phyloP scores from a whole-genome alignment of 2,888 invertebrate genomes.

The Rhamnusium bicolor region DNA sequence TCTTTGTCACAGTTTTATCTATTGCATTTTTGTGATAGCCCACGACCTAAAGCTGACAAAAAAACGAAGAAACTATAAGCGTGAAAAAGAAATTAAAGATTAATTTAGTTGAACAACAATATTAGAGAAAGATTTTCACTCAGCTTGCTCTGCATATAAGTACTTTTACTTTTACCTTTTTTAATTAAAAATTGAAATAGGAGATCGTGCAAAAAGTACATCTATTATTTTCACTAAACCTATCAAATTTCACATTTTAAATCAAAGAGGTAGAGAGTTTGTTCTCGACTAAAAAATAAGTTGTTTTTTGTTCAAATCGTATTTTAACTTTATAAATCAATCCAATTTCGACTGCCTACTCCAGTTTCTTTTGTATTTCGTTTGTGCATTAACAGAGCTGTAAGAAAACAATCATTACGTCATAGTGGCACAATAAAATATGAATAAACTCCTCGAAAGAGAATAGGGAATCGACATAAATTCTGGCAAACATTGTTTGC shows the following conservation, averaged over 20 bases:
- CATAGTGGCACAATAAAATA: no score
- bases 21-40: no score
- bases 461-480: no score
- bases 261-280: not conserved
- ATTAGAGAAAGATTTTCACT: not conserved
- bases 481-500: no score
- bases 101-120: not conserved
- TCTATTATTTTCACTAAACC: not conserved
- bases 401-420: no score
- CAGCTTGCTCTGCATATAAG: not conserved
- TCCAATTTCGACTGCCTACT: not conserved
- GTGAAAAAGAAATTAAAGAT: not conserved
- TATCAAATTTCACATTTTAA: not conserved
- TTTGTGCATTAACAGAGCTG: no score
- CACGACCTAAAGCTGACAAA: no score
- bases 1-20: no score
- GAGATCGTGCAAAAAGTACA: not conserved
- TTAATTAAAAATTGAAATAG: not conserved
- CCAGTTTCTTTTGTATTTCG: not conserved
- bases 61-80: not conserved
- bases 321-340: not conserved
- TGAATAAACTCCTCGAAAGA: no score
- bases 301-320: not conserved
- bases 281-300: not conserved
- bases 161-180: not conserved